Evolutionary conservation across 1,140 invertebrate genomes (phyloP).

Genomic region (Ptiloglossa arizonensis): DNA sequence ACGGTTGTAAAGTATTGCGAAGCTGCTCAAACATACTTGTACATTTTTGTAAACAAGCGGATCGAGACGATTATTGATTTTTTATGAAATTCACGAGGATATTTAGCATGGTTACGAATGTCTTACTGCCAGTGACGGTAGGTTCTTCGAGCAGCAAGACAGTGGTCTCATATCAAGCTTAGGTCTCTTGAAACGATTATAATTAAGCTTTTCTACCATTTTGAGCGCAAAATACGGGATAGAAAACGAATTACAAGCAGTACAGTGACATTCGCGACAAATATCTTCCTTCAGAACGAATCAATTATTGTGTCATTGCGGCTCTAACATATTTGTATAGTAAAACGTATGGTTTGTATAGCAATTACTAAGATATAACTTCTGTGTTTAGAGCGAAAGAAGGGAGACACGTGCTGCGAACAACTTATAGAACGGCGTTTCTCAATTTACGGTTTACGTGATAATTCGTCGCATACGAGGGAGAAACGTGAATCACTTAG

Average conservation of each 20-base stretch:
- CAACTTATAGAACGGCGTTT: conserved; percentile 24
- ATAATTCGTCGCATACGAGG: background rate
- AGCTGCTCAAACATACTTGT: conserved; percentile 62
- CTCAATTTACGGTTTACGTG: conserved; percentile 2
- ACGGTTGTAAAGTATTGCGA: conserved; percentile 47
- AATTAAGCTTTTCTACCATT: background rate
- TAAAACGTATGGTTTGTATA: conserved; percentile 29
- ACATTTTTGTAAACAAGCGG: conserved; percentile 61
- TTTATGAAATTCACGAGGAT: conserved; percentile 13
- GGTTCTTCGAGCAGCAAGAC: background rate
- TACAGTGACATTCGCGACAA: conserved; percentile 3
- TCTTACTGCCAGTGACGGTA: conserved; percentile 14
- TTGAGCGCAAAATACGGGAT: background rate
- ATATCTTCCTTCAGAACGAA: conserved; percentile 31
- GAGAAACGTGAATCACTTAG: background rate
- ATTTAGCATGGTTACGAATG: conserved; percentile 23
- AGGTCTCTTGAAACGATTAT: background rate
- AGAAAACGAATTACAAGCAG: background rate
- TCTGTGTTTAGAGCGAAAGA: background rate
- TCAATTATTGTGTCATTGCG: conserved; percentile 35
- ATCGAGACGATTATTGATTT: conserved; percentile 37
- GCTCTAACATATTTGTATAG: conserved; percentile 44
- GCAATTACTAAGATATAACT: conserved; percentile 15
- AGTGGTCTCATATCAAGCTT: background rate
- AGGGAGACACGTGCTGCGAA: background rate